These are phyloP conservation scores for Taxidea taxus DNA, from an alignment of 2,113 vertebrate genomes.

Conservation along the genomic window DNA sequence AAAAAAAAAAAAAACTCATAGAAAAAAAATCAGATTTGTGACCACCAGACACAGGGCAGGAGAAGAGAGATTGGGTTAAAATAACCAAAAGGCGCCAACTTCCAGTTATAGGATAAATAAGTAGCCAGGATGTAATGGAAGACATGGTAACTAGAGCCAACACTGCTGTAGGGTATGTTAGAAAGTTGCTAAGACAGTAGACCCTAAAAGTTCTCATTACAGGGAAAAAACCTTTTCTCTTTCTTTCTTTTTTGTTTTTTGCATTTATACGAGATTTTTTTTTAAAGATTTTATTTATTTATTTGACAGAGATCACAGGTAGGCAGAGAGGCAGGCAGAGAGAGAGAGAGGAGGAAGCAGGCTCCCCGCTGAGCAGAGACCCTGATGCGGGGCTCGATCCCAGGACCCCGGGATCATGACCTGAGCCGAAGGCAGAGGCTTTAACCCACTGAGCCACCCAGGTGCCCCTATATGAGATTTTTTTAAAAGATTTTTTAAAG, in stretches of 20 bases:
- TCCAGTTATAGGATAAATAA: background rate
- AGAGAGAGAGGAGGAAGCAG: too few species aligned
- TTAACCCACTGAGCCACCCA: too few species aligned
- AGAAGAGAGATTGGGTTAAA: background rate
- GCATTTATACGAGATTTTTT: background rate
- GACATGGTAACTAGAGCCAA: background rate
- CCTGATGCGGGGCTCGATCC: too few species aligned
- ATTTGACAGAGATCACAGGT: too few species aligned
- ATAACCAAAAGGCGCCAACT: background rate
- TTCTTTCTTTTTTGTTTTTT: background rate
- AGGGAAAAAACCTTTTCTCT: background rate
- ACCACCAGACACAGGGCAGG: background rate
- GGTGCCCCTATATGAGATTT: background rate
- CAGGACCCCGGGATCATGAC: too few species aligned
- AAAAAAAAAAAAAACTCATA: background rate
- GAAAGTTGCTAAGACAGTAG: background rate
- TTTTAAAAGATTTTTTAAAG: too few species aligned
- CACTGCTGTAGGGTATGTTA: background rate
- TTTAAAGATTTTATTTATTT: too few species aligned
- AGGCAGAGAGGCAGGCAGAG: too few species aligned
- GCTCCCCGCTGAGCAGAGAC: too few species aligned
- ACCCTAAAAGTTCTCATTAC: background rate
- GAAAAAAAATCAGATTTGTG: background rate
- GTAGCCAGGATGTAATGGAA: too few species aligned
- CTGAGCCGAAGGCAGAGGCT: too few species aligned